Percentiles rank a stretch among this genome's conserved stretches.
phyloP scores from a whole-genome alignment of 2,113 vertebrate species.

The Erpornis zantholeuca region DNA sequence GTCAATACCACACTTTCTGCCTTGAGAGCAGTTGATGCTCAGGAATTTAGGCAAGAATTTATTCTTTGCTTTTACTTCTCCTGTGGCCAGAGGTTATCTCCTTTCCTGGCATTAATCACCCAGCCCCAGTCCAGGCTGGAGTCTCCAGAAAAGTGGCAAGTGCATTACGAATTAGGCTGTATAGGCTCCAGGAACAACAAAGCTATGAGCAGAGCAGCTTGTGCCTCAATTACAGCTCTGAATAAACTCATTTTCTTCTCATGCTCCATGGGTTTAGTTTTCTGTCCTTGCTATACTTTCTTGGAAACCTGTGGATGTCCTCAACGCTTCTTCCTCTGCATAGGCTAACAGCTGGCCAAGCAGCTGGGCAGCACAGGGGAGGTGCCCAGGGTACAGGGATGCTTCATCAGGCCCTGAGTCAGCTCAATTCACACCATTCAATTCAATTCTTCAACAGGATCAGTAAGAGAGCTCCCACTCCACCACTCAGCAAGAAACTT shows the following conservation, averaged over 20 bases:
- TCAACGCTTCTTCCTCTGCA: not conserved
- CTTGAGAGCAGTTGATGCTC: not conserved
- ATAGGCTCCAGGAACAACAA: not conserved
- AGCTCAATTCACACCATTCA: not conserved
- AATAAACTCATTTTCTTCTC: not conserved
- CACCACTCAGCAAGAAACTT: not conserved
- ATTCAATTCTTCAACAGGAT: not conserved
- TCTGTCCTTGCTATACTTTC: not conserved
- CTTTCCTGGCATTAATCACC: not conserved
- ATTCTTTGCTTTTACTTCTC: not conserved
- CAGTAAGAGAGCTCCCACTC: not conserved
- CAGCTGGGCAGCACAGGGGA: not conserved
- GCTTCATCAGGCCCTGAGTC: not conserved
- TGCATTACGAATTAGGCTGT: not conserved
- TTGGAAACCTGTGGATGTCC: not conserved
- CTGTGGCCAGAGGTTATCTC: not conserved
- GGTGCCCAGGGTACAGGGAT: not conserved
- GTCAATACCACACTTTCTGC: not conserved
- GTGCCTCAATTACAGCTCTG: fast-evolving
- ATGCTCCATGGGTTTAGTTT: not conserved
- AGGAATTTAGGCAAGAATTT: not conserved
- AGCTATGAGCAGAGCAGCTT: not conserved
- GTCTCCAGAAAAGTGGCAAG: not conserved
- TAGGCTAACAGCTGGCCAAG: not conserved
- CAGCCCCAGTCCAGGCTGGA: not conserved